phyloP scores from a whole-genome alignment of 2,797 vertebrate species.

The Peromyscus aztecus region DNA sequence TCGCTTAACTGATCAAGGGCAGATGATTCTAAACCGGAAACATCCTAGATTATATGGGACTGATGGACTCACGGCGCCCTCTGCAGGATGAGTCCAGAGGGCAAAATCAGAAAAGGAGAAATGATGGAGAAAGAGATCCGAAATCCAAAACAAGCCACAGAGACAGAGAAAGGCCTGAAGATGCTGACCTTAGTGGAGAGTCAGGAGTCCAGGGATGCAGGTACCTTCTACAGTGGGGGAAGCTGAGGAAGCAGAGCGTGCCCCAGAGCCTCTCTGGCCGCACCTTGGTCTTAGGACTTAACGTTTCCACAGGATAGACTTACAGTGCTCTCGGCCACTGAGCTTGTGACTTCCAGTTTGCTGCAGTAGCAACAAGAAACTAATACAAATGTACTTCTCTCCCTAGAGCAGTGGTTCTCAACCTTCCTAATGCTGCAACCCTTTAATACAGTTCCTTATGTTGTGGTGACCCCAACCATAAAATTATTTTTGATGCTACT shows the following conservation, averaged over 20 bases:
- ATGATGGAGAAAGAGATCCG: background rate
- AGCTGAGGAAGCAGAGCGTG: background rate
- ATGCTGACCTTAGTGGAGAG: background rate
- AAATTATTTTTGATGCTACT: no score
- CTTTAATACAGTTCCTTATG: background rate
- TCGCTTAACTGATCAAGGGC: background rate
- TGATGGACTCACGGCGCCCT: background rate
- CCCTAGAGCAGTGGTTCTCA: background rate
- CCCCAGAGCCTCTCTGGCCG: background rate
- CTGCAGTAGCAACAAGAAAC: slow-evolving; percentile 9
- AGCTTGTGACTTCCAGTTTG: slow-evolving; percentile 2
- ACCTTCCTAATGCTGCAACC: background rate
- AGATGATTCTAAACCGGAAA: background rate
- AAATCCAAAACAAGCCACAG: background rate
- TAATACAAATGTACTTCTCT: background rate
- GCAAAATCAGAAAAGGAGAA: background rate
- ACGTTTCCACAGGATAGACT: background rate
- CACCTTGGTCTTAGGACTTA: background rate
- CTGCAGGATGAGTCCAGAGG: background rate
- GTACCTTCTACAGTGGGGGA: background rate
- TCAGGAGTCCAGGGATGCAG: background rate
- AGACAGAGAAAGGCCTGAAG: background rate
- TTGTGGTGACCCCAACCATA: background rate
- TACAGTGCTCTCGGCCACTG: background rate
- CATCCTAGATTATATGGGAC: background rate